A percentile compares a stretch with the other conserved stretches of the same genome.
phyloP scores from a whole-genome alignment of 2,797 vertebrate genomes.

The Catostomus latipinnis region DNA sequence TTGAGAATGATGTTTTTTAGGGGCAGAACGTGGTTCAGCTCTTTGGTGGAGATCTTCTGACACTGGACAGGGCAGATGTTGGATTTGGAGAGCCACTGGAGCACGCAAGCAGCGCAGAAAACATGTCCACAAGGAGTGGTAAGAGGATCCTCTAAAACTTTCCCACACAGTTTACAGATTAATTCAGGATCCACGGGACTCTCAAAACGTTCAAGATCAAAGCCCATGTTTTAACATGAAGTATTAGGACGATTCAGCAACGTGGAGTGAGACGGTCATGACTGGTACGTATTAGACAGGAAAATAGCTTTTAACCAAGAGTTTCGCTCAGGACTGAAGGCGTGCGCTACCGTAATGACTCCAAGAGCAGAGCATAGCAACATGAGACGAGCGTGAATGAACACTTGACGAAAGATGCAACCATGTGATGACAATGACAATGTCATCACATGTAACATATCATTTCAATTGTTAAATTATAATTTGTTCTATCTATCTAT shows the following conservation, averaged over 20 bases:
- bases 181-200: constrained; percentile 93
- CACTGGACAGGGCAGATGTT: constrained; percentile 91
- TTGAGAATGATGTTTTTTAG: constrained; percentile 92
- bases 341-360: constrained; percentile 76
- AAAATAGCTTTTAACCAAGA: neutral
- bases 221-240: constrained; percentile 84
- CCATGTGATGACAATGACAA: too few relatives aligned
- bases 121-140: constrained; percentile 96
- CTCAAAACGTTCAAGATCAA: constrained; percentile 93
- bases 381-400: neutral
- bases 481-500: too few relatives aligned
- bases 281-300: neutral
- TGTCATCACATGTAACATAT: too few relatives aligned
- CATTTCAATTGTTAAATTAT: too few relatives aligned
- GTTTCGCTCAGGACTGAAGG: constrained; percentile 58
- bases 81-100: constrained; percentile 92
- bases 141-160: constrained; percentile 93
- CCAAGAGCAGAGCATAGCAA: constrained; percentile 58
- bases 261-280: neutral
- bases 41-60: constrained; percentile 87
- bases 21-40: constrained; percentile 94
- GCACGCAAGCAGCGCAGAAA: constrained; percentile 93
- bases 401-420: neutral
- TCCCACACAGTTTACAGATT: constrained; percentile 92
- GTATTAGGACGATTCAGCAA: neutral